These are phyloP conservation scores for Falcunculus frontatus DNA, from an alignment of 2,113 vertebrate species.

Conservation along the genomic window DNA sequence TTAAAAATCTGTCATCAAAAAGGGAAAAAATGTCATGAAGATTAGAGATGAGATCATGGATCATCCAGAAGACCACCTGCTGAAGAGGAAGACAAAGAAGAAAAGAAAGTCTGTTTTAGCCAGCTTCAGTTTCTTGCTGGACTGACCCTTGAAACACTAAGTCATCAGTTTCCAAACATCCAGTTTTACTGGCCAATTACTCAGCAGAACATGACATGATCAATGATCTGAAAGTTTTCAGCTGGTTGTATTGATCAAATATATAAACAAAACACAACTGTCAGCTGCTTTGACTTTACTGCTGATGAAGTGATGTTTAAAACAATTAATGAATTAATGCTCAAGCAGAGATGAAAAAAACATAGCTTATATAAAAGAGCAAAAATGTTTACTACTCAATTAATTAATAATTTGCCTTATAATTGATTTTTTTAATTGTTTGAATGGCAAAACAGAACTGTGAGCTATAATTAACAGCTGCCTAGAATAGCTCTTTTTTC, in stretches of 20 bases:
- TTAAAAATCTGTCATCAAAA: constrained; percentile 13
- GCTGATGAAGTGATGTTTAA: constrained; percentile 70
- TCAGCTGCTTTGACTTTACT: constrained; percentile 66
- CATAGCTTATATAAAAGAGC: constrained; percentile 66
- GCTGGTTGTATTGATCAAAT: constrained; percentile 70
- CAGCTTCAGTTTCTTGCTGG: constrained; percentile 38
- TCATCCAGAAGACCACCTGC: background rate
- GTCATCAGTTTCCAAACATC: constrained; percentile 69
- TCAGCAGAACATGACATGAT: constrained; percentile 72
- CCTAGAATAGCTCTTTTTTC: constrained; percentile 15
- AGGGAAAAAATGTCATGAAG: constrained; percentile 27
- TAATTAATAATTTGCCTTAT: constrained; percentile 73
- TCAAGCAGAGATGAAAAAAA: constrained; percentile 56
- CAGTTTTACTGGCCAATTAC: constrained; percentile 67
- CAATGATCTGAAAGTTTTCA: constrained; percentile 72
- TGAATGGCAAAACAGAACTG: constrained; percentile 65
- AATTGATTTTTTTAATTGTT: constrained; percentile 73
- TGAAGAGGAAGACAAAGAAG: constrained; percentile 9
- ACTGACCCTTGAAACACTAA: constrained; percentile 63
- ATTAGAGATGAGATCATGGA: background rate
- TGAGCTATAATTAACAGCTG: constrained; percentile 50
- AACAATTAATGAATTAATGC: constrained; percentile 72
- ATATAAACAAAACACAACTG: constrained; percentile 71
- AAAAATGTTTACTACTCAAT: constrained; percentile 68
- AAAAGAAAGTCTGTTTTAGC: constrained; percentile 33